Evolutionary conservation across 2,113 vertebrate species (phyloP).

Genomic region (Cairina moschata): DNA sequence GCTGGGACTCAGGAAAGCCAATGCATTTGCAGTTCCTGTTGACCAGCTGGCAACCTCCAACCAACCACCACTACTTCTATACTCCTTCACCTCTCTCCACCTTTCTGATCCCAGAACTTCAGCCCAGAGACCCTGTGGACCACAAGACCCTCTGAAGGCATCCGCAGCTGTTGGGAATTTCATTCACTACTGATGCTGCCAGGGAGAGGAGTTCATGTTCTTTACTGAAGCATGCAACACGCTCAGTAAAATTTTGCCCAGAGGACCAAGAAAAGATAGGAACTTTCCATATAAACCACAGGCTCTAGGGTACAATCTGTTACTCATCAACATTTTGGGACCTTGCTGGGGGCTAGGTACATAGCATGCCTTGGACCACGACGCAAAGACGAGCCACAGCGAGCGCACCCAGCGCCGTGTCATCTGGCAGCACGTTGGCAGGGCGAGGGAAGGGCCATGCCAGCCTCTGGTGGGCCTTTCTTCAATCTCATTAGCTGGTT

Average conservation of each 20-base stretch:
- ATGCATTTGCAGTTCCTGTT: not conserved
- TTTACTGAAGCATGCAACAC: fast-evolving
- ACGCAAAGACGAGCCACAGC: not conserved
- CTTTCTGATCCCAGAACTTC: not conserved
- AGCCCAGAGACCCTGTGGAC: not conserved
- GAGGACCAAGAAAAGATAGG: not conserved
- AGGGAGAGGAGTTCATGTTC: not conserved
- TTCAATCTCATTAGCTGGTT: constrained; percentile 56
- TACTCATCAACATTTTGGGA: not conserved
- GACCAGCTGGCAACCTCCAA: not conserved
- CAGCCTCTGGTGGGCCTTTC: constrained; percentile 53
- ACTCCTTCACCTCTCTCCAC: not conserved
- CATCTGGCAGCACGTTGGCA: not conserved
- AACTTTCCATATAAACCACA: not conserved
- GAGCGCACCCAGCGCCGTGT: not conserved
- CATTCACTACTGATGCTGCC: not conserved
- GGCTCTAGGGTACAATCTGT: not conserved
- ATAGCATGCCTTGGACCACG: not conserved
- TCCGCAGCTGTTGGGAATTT: not conserved
- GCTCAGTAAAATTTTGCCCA: not conserved
- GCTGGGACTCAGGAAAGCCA: fast-evolving
- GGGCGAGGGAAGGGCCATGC: not conserved
- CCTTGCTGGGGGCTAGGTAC: not conserved
- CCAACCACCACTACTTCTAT: not conserved
- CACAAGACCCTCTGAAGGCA: not conserved